Evolutionary conservation across 2,113 vertebrate genomes (phyloP), one percentile per base, ranked within the genome.

Genomic region (Erinaceus europaeus): DNA sequence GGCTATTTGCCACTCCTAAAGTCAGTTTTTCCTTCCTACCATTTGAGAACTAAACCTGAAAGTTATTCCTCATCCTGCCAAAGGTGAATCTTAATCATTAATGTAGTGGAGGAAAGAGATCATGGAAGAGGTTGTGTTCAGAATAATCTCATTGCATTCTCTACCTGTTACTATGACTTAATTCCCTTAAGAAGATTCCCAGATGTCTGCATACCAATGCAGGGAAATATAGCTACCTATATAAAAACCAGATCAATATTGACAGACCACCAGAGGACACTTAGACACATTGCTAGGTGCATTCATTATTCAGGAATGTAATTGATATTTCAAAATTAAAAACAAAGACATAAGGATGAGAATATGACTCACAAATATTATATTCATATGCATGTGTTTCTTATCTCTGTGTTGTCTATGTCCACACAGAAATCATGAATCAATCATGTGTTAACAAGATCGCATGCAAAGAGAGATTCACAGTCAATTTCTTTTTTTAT

Each of bases 271-370:
- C 84, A 38, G 46, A 89, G 21, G 61, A 77, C n/a, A 9, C 79
- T 46, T 62, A 85, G 89, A 91, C 42, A 78, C 25, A 1, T 6
- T 53, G 74, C 44, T 61, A n/a, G 29, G 77, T n/a, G 40, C 53
- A 69, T 84, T 86, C 27, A 68, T 10, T 38, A 92, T 55, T 27
- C 29, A 55, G 89, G 38, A 48, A 79, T 15, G 34, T 2, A 5
- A 90, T 5, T 27, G 17, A 64, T 29, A 6, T 93, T 89, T 94
- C 64, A 85, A 79, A 96, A 62, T 74, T 46, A 90, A 89, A 46
- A 86, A 88, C 64, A 13, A 34, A 61, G 89, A 23, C n/a, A 57
- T 4, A 79, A 68, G 32, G 75, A 62, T 50, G 42, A 89, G 75
- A 85, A 84, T 40, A 86, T 50, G 32, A 62, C 0, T 1, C 8